These are phyloP conservation scores for Mustelus asterias DNA, from an alignment of 2,113 vertebrate genomes.

Conservation along the genomic window DNA sequence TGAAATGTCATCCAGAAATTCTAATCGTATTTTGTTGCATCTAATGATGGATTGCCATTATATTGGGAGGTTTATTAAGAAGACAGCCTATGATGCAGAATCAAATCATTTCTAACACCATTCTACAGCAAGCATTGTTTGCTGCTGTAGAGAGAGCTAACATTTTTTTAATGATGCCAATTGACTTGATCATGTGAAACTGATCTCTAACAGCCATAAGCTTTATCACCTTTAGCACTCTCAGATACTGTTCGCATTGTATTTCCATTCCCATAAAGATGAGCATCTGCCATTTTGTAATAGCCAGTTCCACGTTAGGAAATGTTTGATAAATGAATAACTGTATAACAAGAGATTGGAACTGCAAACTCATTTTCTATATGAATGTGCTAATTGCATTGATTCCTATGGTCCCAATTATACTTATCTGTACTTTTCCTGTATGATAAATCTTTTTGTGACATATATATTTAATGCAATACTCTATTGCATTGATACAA, in stretches of 20 bases:
- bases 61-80: constrained; percentile 32
- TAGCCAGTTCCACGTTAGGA: background rate
- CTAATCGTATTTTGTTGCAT: constrained; percentile 23
- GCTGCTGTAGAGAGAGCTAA: background rate
- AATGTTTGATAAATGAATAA: background rate
- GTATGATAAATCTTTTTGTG: background rate
- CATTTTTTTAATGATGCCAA: constrained; percentile 17
- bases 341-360: background rate
- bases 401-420: background rate
- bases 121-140: constrained; percentile 11
- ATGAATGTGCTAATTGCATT: background rate
- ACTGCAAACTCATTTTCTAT: background rate
- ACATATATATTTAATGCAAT: background rate
- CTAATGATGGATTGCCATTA: constrained; percentile 24
- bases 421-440: background rate
- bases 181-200: constrained; percentile 32
- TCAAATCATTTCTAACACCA: constrained; percentile 28
- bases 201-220: constrained; percentile 14
- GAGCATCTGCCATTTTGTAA: constrained; percentile 33
- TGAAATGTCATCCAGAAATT: constrained; percentile 37
- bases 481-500: background rate
- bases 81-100: background rate
- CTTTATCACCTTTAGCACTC: constrained; percentile 26
- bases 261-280: constrained; percentile 29
- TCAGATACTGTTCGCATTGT: background rate